phyloP scores from a whole-genome alignment of 2,888 invertebrate species.

The Amphipyra tragopoginis region DNA sequence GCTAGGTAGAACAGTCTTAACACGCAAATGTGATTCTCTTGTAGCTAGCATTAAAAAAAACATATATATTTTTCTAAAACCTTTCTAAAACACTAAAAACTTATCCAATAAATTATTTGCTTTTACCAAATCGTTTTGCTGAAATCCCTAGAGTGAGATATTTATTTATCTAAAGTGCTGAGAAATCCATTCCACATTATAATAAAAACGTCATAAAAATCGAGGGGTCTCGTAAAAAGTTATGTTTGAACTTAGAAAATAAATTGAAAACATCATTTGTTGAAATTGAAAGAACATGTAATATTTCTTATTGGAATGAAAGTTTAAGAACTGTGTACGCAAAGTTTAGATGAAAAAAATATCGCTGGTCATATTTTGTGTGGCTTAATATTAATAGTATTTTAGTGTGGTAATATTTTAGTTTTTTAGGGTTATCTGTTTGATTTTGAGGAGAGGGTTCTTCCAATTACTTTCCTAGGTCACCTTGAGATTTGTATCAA shows the following conservation, averaged over 20 bases:
- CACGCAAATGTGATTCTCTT: too few species aligned
- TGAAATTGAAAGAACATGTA: slow-evolving; percentile 19
- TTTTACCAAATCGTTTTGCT: slow-evolving; percentile 3
- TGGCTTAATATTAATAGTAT: too few species aligned
- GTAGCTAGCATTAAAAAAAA: too few species aligned
- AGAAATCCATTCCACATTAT: slow-evolving; percentile 21
- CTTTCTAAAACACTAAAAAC: not conserved
- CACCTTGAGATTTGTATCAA: too few species aligned
- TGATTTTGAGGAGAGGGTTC: too few species aligned
- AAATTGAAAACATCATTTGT: slow-evolving; percentile 23
- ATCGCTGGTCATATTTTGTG: not conserved
- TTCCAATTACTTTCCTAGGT: too few species aligned
- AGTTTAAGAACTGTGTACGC: not conserved
- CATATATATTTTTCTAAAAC: not conserved
- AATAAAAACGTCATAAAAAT: slow-evolving; percentile 27
- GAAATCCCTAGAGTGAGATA: slow-evolving; percentile 2
- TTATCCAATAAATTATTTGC: slow-evolving; percentile 3
- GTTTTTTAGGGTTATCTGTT: too few species aligned
- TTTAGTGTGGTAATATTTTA: too few species aligned
- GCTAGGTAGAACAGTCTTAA: too few species aligned
- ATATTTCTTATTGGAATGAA: slow-evolving; percentile 5
- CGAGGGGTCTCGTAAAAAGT: slow-evolving; percentile 27
- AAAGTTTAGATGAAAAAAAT: slow-evolving; percentile 9
- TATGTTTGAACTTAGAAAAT: slow-evolving; percentile 15
- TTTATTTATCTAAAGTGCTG: slow-evolving; percentile 23